Percentiles rank a stretch among this genome's conserved stretches.
phyloP scores from a whole-genome alignment of 2,888 invertebrate species.

The Cerceris ruficornis region DNA sequence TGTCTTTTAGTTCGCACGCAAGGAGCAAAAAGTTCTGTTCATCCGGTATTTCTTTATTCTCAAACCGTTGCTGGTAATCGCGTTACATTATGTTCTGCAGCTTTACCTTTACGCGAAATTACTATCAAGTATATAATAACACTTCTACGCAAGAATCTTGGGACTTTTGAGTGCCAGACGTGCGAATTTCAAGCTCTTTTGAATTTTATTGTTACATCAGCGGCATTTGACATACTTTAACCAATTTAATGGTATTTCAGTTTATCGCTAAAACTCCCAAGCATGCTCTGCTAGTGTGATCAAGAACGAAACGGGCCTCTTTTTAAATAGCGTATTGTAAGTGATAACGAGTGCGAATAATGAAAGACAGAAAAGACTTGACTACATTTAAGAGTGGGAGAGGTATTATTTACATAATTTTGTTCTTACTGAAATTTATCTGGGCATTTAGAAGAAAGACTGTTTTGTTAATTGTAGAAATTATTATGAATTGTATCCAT shows the following conservation, averaged over 20 bases:
- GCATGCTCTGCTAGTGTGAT: not conserved
- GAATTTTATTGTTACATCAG: not conserved
- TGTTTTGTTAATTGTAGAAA: too few relatives aligned
- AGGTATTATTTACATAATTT: too few relatives aligned
- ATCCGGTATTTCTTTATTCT: slow-evolving; percentile 13
- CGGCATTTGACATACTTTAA: not conserved
- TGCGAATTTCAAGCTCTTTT: not conserved
- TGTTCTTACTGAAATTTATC: too few relatives aligned
- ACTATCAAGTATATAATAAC: not conserved
- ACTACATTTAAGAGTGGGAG: too few relatives aligned
- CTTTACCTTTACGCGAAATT: slow-evolving; percentile 1
- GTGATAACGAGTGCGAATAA: too few relatives aligned
- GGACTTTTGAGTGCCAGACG: not conserved
- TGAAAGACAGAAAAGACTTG: too few relatives aligned
- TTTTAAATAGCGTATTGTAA: too few relatives aligned
- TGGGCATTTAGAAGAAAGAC: too few relatives aligned
- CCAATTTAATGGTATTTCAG: not conserved
- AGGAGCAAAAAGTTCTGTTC: slow-evolving; percentile 3
- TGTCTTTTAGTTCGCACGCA: slow-evolving; percentile 7
- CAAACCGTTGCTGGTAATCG: slow-evolving; percentile 1
- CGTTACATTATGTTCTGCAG: slow-evolving; percentile 3
- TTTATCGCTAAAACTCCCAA: not conserved
- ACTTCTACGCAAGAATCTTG: not conserved
- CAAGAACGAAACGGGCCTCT: not conserved
- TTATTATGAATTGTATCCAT: too few relatives aligned